phyloP scores from a whole-genome alignment of 2,797 vertebrate genomes.

The Schizopygopsis malacanthus region DNA sequence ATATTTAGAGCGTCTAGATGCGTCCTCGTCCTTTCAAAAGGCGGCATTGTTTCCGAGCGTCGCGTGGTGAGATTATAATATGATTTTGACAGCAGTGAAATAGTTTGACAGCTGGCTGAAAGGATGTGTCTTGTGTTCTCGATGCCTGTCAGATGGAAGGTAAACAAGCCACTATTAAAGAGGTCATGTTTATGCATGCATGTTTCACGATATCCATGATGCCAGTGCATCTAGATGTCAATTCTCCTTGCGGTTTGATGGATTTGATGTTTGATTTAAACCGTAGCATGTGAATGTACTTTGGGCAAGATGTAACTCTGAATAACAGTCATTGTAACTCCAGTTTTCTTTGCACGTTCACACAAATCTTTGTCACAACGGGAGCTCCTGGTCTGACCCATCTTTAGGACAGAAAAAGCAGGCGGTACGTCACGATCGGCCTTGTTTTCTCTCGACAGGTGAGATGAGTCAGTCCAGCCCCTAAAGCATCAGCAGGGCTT shows the following conservation, averaged over 20 bases:
- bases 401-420: neutral
- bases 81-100: constrained; percentile 62
- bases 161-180: constrained; percentile 61
- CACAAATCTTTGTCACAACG: neutral
- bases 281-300: neutral
- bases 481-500: constrained; percentile 30
- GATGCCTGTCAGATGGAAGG: constrained; percentile 59
- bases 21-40: constrained; percentile 55
- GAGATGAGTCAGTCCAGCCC: constrained; percentile 37
- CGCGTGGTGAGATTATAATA: constrained; percentile 59
- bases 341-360: neutral
- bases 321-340: constrained; percentile 7
- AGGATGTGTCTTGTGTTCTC: constrained; percentile 57
- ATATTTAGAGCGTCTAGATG: constrained; percentile 54
- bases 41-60: constrained; percentile 51
- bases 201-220: constrained; percentile 44
- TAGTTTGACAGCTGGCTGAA: constrained; percentile 60
- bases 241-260: constrained; percentile 17
- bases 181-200: constrained; percentile 58
- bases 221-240: constrained; percentile 16
- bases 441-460: constrained; percentile 34
- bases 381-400: neutral
- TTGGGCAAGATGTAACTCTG: neutral
- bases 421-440: neutral
- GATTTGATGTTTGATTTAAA: constrained; percentile 28